Conservation (phyloP, 2,888 invertebrate genomes). For the Ariolimax columbianus region DNA sequence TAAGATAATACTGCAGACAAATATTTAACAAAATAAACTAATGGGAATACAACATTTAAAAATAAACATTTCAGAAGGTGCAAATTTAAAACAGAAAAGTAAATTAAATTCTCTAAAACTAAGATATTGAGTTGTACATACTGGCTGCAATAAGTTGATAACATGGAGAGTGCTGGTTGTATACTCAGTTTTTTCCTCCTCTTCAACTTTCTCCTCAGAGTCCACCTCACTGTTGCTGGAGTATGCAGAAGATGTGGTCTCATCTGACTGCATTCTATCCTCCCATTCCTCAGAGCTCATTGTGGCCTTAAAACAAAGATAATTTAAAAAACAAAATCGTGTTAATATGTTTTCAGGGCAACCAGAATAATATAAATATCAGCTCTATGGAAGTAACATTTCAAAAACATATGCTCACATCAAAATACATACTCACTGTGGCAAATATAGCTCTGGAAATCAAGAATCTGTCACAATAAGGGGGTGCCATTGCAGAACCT, state of each 20-base stretch:
- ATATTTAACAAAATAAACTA: no score
- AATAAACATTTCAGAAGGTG: no score
- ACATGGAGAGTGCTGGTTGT: conserved; percentile 65
- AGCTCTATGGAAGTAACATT: not conserved
- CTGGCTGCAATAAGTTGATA: conserved; percentile 71
- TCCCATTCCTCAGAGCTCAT: conserved; percentile 77
- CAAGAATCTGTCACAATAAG: not conserved
- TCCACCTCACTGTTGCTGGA: conserved; percentile 65
- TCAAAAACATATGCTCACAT: not conserved
- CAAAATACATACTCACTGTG: not conserved
- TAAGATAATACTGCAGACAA: no score
- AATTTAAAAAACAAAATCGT: not conserved
- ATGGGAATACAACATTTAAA: no score
- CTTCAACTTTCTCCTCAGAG: conserved; percentile 64
- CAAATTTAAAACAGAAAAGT: no score
- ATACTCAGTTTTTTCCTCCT: conserved; percentile 55
- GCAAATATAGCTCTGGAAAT: not conserved
- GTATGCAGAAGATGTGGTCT: conserved; percentile 68
- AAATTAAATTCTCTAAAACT: not conserved
- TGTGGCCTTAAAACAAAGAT: conserved; percentile 54
- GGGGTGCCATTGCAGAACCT: not conserved
- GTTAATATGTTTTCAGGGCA: no score
- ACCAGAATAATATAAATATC: not conserved
- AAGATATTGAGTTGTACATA: conserved; percentile 55
- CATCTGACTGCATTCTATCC: conserved; percentile 74